Base-by-base conservation (phyloP, 2,888 invertebrate species). In the Drosophila antonietae region DNA sequence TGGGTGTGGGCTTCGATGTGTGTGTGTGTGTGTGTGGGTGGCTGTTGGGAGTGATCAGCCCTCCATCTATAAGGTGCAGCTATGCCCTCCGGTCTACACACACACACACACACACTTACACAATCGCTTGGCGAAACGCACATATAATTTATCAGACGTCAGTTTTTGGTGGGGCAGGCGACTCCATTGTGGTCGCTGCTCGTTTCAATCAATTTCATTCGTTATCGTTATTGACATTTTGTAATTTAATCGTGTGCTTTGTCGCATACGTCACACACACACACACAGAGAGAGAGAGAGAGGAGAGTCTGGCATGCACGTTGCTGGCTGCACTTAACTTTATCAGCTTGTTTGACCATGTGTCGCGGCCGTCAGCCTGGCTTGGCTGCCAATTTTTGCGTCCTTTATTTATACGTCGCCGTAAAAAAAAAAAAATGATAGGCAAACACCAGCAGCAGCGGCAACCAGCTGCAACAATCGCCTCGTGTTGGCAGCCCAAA, bases 191-290 rank as follows among this genome's bases (percentile, higher is more conserved):
- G 82, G 86, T 78, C 70, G 72, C 75, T 72, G 81, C 87, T 88
- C 89, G 81, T 86, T 86, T 86, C 85, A 86, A 86, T 86, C 89
- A 86, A 86, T 86, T 86, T 88, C 85, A 83, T 86, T 87, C 83
- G 85, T 87, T 86, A 86, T 89, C 85, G 84, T 86, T 86, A 86
- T 86, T 86, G 85, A 86, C 85, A 86, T 89, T 86, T 86, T 89
- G 85, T 86, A 86, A 86, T 86, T 86, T 86, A 89, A 86, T 86
- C 89, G 85, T 89, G 86, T 85, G 88, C 88, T 88, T 88, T 83
- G 88, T 84, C 83, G 78, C 83, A 77, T 77, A 68, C 73, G 62
- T 64, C 71, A 72, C 75, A 73, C 81, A 75, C 35, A 60, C 59
- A 55, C 55, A 43, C 55, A 53, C 41, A 61, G 55, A 20, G 20